Evolutionary conservation across 2,797 vertebrate species (phyloP), one percentile per base, ranked within the genome.

Genomic region (Xiphorhynchus erythropygius): DNA sequence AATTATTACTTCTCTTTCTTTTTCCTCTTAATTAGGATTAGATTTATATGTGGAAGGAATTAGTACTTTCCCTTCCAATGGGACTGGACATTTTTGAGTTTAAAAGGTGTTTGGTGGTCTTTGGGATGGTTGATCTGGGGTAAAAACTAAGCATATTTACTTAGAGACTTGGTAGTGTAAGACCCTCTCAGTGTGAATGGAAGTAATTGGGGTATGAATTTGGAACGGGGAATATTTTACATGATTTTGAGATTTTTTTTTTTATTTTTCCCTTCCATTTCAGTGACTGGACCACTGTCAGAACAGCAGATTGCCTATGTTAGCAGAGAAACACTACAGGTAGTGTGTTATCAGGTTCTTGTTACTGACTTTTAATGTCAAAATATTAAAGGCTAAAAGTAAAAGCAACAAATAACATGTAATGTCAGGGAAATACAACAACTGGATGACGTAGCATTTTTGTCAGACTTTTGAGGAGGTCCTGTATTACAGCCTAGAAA

Each of bases 271-370:
- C 16, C 11, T 94, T 94, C 21, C 11, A 2, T 97, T 97, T 50
- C 93, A 99, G 99, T 99, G 93, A 99, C 99, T 8, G 99, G 99
- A 94, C 99, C 99, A 90, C 97, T 99, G 80, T 99, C 98, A 92
- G 99, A 99, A 97, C 98, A 99, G 47, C 99, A 99, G 97, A 99
- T 99, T 96, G 99, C 99, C 32, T 99, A 99, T 96, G 99, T 99
- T 97, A 99, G 99, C 94, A 98, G 99, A 97, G 99, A 99, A 98
- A 99, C 99, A 93, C 98, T 99, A 93, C 99, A 99, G 99, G 99
- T 99, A 98, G 87, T 30, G 33, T 87, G 10, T 68, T 63, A 32
- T 52, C 47, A 52, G 41, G 32, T 65, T 88, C 59, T 89, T 62
- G 75, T 68, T 42, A 33, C 87, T 91, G 28, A 33, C 23, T 79